Evolutionary conservation across 2,888 invertebrate genomes (phyloP).

Genomic region (Hemaris fuciformis): DNA sequence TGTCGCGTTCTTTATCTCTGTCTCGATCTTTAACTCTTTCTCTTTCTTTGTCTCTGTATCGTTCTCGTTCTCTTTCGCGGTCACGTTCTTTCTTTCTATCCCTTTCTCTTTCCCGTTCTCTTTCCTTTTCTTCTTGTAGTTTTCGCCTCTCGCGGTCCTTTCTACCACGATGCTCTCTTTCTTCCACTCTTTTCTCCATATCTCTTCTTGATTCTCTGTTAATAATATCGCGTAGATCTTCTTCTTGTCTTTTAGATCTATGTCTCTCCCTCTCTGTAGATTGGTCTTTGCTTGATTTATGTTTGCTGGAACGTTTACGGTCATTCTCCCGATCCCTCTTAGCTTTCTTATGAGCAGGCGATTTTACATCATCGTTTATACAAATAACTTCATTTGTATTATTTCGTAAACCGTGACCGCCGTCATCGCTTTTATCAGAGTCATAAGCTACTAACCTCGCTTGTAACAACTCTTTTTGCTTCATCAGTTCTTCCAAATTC

Average conservation of each 20-base stretch:
- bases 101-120: slow-evolving; percentile 34
- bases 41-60: slow-evolving; percentile 31
- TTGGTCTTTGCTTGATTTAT: slow-evolving; percentile 61
- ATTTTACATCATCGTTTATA: slow-evolving; percentile 58
- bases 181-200: slow-evolving; percentile 58
- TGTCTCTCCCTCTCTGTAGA: slow-evolving; percentile 42
- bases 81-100: slow-evolving; percentile 35
- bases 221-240: slow-evolving; percentile 69
- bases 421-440: slow-evolving; percentile 84
- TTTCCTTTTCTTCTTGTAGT: slow-evolving; percentile 40
- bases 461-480: slow-evolving; percentile 91
- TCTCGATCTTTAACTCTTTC: slow-evolving; percentile 30
- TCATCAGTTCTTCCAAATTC: slow-evolving; percentile 94
- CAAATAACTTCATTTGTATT: slow-evolving; percentile 69
- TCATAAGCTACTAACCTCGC: slow-evolving; percentile 89
- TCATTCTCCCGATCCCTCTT: slow-evolving; percentile 46
- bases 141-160: slow-evolving; percentile 54
- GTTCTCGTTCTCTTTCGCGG: slow-evolving; percentile 38
- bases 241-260: slow-evolving; percentile 54
- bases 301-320: slow-evolving; percentile 61
- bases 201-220: slow-evolving; percentile 59
- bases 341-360: slow-evolving; percentile 67
- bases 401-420: slow-evolving; percentile 35
- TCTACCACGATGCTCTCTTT: slow-evolving; percentile 63
- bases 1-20: slow-evolving; percentile 34